Conservation (phyloP, 2,888 invertebrate species). For the Latheticus oryzae region DNA sequence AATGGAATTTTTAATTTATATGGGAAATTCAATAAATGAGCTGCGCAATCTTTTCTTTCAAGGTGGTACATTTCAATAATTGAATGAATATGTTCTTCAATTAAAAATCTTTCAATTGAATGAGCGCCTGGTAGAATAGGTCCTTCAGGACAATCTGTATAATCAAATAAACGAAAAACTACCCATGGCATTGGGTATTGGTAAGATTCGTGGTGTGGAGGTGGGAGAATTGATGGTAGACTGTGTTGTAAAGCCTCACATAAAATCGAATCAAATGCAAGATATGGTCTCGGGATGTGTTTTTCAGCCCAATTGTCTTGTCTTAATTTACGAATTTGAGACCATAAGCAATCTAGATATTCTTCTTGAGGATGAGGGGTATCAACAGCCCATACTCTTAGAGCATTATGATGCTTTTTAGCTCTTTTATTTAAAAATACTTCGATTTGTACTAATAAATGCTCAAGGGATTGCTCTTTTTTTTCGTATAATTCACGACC, state of each 20-base stretch:
- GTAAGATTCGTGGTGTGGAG: conserved; percentile 91
- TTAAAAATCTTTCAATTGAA: conserved; percentile 96
- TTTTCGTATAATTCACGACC: conserved; percentile 96
- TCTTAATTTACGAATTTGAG: conserved; percentile 89
- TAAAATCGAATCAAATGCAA: conserved; percentile 93
- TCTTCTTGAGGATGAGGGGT: conserved; percentile 96
- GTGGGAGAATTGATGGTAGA: conserved; percentile 89
- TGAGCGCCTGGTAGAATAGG: conserved; percentile 94
- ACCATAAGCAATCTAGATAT: conserved; percentile 97
- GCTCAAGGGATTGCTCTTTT: conserved; percentile 92
- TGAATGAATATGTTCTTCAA: conserved; percentile 96
- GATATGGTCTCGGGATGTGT: conserved; percentile 93
- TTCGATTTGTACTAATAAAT: conserved; percentile 90
- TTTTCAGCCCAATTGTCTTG: conserved; percentile 98
- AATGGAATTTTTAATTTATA: conserved; percentile 94
- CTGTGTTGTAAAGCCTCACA: conserved; percentile 98
- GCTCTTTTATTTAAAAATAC: conserved; percentile 91
- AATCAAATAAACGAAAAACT: conserved; percentile 97
- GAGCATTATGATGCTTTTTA: conserved; percentile 92
- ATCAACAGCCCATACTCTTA: conserved; percentile 95
- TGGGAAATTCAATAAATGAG: conserved; percentile 90
- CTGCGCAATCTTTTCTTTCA: conserved; percentile 96
- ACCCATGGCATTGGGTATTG: conserved; percentile 95
- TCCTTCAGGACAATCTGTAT: conserved; percentile 96
- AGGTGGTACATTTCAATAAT: conserved; percentile 89